Conservation (phyloP, 1,140 invertebrate genomes). For the Colletes gigas region DNA sequence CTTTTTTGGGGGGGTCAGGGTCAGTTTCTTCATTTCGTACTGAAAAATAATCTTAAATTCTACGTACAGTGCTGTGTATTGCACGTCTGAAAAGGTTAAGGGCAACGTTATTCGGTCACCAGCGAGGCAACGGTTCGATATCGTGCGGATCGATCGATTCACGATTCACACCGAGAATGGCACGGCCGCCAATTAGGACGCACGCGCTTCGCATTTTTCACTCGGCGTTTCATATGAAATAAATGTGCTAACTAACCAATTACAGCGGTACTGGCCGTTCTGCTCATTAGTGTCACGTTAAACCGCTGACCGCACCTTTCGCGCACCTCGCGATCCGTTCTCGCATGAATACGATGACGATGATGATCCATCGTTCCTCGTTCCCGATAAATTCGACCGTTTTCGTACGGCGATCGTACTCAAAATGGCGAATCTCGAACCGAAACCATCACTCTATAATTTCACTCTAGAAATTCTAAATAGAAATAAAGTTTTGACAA, state of each 20-base stretch:
- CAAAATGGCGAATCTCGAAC: not conserved
- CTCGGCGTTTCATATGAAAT: conserved; percentile 61
- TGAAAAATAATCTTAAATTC: too few species aligned
- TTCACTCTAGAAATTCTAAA: too few species aligned
- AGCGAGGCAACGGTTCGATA: conserved; percentile 57
- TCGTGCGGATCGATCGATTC: conserved; percentile 55
- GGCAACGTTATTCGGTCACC: conserved; percentile 62
- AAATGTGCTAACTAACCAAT: conserved; percentile 68
- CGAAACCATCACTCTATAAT: too few species aligned
- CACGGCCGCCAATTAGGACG: conserved; percentile 62
- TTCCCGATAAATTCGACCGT: conserved; percentile 9
- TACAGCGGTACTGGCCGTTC: conserved; percentile 54
- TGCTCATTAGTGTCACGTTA: conserved; percentile 62
- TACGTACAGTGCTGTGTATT: too few species aligned
- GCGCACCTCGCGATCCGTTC: conserved; percentile 2
- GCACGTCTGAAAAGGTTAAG: conserved; percentile 8
- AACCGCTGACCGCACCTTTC: conserved; percentile 59
- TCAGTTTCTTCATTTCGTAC: too few species aligned
- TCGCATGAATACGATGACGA: conserved; percentile 49
- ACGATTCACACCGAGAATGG: conserved; percentile 39
- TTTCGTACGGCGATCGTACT: not conserved
- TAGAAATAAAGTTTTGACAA: too few species aligned
- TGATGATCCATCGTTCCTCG: conserved; percentile 40
- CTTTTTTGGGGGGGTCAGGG: too few species aligned
- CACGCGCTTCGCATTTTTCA: conserved; percentile 66